Base-by-base conservation (phyloP, 2,888 invertebrate species). In the Pantelozetes paolii region DNA sequence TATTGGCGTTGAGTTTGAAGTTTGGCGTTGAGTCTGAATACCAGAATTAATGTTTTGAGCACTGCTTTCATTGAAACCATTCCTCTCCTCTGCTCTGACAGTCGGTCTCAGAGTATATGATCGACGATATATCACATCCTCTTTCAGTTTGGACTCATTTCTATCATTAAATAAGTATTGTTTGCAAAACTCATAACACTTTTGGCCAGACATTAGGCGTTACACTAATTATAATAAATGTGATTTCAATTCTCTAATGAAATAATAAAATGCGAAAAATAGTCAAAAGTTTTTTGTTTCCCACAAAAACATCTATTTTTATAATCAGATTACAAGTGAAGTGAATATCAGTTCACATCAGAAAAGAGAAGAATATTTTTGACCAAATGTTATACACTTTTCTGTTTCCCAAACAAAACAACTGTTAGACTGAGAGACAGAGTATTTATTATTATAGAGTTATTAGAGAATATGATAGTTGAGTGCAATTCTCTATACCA, bases 1-100 rank as follows among this genome's bases (percentile, higher is more conserved):
- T 64, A 64, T n/a, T 64, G 62, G 62, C 40, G 45, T 45, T 69
- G 69, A 69, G 45, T 69, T 28, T 69, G 69, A 23, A 26, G n/a
- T n/a, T n/a, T n/a, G n/a, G n/a, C n/a, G n/a, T n/a, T n/a, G n/a
- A n/a, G 20, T 57, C 30, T 57, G 62, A 64, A 32, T 69, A 28
- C 45, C 40, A 20, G 36, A 26, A 40, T 18, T 40, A 42, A 15
- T 26, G 13, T 11, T 3, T 0, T 45, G 36, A 36, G 67, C 36
- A 36, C 13, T 32, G 36, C 36, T 36, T 36, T 64, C 36, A 64
- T 64, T 36, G 62, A 36, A 20, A n/a, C 32, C 36, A 64, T 64
- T 64, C 32, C 20, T 32, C 62, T 15, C 20, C 2, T 28, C 36
- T 26, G 13, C 26, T 45, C 36, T 69, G 69, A 45, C 45, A 69